Base-by-base conservation (phyloP, 2,888 invertebrate genomes). In the Drosophila rellima region DNA sequence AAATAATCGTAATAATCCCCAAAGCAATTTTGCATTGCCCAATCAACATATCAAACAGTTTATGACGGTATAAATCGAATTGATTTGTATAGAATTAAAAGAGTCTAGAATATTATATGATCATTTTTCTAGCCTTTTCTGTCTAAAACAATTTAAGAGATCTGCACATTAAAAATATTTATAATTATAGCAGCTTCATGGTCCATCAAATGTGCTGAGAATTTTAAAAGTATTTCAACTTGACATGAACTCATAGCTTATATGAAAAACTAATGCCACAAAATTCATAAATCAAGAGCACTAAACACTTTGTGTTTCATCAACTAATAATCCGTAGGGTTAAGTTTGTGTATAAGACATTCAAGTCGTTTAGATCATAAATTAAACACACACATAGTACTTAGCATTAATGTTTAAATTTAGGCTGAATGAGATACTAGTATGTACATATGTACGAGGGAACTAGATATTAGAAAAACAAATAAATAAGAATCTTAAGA, bases 401-500 rank as follows among this genome's bases (percentile, higher is more conserved):
- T 82, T 70, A 72, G 51, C 62, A 72, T 72, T 72, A 52, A 59
- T 47, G 61, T 72, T 81, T 77, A 68, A 68, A 81, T 76, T 66
- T 80, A 67, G 74, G 44, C 51, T 20, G 56, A 56, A 59, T 59
- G 70, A 70, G 63, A 81, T 82, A 88, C n/a, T n/a, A n/a, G 74
- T 82, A 79, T 23, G 42, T 33, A 3, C 26, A 26, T 31, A 26
- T 83, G 84, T 74, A 66, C n/a, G 48, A 23, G 33, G 54, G 29
- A 37, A 50, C 48, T 33, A 65, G 29, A 75, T 63, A 86, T 68
- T 77, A 73, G 70, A 68, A 78, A 78, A 89, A 71, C 86, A 88
- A 86, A 85, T 89, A 89, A 85, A 85, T 88, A 82, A 85, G 70
- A 77, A 63, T 72, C 80, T 85, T 85, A 85, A 85, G 86, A 74